phyloP scores from a whole-genome alignment of 2,888 invertebrate species.

The Serrognathus titanus region DNA sequence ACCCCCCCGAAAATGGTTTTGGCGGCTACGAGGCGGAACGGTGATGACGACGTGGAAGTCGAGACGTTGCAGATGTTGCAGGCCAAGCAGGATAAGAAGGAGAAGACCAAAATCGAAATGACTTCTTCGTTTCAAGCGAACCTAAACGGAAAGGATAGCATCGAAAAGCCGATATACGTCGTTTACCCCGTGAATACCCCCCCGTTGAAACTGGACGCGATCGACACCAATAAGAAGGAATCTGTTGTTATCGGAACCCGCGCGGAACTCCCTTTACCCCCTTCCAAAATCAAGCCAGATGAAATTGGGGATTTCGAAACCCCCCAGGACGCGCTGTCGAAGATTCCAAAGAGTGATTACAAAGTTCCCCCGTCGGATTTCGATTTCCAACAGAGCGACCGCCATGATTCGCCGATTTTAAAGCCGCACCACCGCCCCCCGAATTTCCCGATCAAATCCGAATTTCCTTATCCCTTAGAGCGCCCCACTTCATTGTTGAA shows the following conservation, averaged over 20 bases:
- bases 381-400: constrained; percentile 28
- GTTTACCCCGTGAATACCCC: constrained; percentile 60
- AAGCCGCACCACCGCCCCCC: constrained; percentile 46
- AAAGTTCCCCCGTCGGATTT: constrained; percentile 24
- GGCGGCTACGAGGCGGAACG: constrained; percentile 44
- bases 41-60: constrained; percentile 53
- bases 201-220: constrained; percentile 51
- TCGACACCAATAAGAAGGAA: constrained; percentile 48
- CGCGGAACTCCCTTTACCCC: constrained; percentile 50
- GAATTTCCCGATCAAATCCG: constrained; percentile 49
- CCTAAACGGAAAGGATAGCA: constrained; percentile 31
- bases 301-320: constrained; percentile 35
- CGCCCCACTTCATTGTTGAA: constrained; percentile 54
- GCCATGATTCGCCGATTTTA: constrained; percentile 46
- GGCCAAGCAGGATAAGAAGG: constrained; percentile 47
- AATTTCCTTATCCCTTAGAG: constrained; percentile 65
- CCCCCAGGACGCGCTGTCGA: constrained; percentile 41
- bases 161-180: constrained; percentile 49
- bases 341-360: constrained; percentile 32
- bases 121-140: constrained; percentile 38
- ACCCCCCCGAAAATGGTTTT: constrained; percentile 50
- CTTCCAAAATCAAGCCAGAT: constrained; percentile 31
- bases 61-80: constrained; percentile 70
- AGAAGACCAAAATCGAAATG: constrained; percentile 36
- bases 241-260: constrained; percentile 56